Evolutionary conservation across 2,113 vertebrate species (phyloP), one percentile per base, ranked within the genome.

Genomic region (Alligator sinensis): DNA sequence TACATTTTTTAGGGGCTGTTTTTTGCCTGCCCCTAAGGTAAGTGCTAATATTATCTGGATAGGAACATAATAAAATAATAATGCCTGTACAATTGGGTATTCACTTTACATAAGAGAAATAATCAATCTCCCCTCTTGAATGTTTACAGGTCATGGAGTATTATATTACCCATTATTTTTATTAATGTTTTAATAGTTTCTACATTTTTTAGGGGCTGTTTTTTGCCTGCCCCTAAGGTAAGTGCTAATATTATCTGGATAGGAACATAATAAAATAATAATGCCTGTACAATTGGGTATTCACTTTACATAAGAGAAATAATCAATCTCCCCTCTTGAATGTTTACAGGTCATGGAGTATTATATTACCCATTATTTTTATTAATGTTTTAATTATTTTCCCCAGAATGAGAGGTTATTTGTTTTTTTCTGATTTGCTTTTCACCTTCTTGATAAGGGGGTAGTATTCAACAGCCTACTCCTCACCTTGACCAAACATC

Each of bases 11-110:
- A 38, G 38, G 38, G 38, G 38, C 38, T 38, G 38, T 38, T 5
- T 38, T 38, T 38, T 38, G 5, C 38, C 38, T 38, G 38, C 38
- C 38, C 38, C 38, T 38, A 38, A 38, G 38, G 38, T 38, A 91
- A 97, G 98, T 97, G 57, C 47, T 70, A 80, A 25, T 24, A 19
- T 27, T 19, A 68, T 57, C 30, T 22, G 16, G 17, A 47, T 88
- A 28, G 89, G 84, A 86, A 63, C 64, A 82, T 80, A 93, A 16
- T 64, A n/a, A 86, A 82, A 38, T 38, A 96, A n/a, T 66, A 84
- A 94, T 84, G 64, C n/a, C 8, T 62, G 34, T 59, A 72, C 72
- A 80, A 64, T 86, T 57, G 62, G 5, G 8, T 70, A 1, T 78
- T 25, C 58, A 68, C 59, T 78, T 58, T 47, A 74, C 68, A n/a